Evolutionary conservation across 37 sponge, comb jelly and placozoan genomes (phyloP).

Genomic region (Dysidea cf. avara): DNA sequence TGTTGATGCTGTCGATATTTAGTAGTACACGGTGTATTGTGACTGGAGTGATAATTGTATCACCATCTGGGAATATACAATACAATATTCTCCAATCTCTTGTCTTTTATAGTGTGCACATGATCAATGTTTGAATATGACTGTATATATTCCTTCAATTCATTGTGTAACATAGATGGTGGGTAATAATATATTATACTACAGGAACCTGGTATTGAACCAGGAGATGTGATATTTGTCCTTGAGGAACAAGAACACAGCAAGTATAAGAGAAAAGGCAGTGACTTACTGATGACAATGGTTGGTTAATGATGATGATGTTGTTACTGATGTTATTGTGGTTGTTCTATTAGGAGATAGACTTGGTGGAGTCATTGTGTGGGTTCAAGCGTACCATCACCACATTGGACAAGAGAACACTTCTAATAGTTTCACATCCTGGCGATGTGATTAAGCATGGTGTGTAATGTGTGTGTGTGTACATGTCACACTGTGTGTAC

Average conservation of each 20-base stretch:
- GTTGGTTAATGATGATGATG: slow-evolving; percentile 20
- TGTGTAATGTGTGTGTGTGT: slow-evolving; percentile 9
- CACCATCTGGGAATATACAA: too few species aligned
- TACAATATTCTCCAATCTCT: too few species aligned
- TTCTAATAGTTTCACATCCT: slow-evolving; percentile 73
- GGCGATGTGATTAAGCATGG: slow-evolving; percentile 94
- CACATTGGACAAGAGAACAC: slow-evolving; percentile 80
- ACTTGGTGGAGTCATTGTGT: slow-evolving; percentile 91
- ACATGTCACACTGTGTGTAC: too few species aligned
- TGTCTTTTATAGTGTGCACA: too few species aligned
- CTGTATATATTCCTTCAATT: too few species aligned
- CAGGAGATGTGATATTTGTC: slow-evolving; percentile 95
- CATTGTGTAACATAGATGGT: too few species aligned
- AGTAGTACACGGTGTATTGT: too few species aligned
- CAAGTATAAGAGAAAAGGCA: slow-evolving; percentile 75
- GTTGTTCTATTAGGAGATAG: slow-evolving; percentile 63
- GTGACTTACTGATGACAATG: slow-evolving; percentile 82
- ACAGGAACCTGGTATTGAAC: slow-evolving; percentile 85
- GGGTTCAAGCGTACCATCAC: slow-evolving; percentile 78
- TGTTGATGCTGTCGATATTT: too few species aligned
- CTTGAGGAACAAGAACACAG: slow-evolving; percentile 86
- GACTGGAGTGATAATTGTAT: too few species aligned
- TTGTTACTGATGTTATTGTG: background rate
- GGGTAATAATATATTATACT: too few species aligned
- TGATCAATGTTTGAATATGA: too few species aligned